A percentile compares a stretch with the other conserved stretches of the same genome.
phyloP scores from a whole-genome alignment of 1,140 invertebrate genomes.

The Cyphomyrmex costatus region DNA sequence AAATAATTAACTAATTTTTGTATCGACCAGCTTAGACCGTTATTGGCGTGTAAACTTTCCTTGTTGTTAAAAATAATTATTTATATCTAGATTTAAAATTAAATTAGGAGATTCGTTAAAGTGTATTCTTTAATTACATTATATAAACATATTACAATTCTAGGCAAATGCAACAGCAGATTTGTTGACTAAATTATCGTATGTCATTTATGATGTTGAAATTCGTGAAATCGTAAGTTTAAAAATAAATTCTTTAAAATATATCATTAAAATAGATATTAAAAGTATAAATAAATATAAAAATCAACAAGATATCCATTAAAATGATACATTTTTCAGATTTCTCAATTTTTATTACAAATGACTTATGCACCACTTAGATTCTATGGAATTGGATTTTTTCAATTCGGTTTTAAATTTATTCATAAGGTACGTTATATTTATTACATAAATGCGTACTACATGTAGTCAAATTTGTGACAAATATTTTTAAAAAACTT shows the following conservation, averaged over 20 bases:
- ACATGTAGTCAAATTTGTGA: neutral
- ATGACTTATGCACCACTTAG: neutral
- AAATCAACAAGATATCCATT: neutral
- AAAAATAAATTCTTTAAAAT: neutral
- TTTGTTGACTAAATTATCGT: neutral
- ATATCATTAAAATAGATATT: neutral
- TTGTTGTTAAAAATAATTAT: too few species aligned
- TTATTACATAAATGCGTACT: neutral
- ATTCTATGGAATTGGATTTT: constrained; percentile 33
- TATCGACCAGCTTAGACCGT: too few species aligned
- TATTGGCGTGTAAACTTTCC: too few species aligned
- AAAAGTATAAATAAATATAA: neutral
- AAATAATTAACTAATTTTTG: too few species aligned
- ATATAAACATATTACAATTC: neutral
- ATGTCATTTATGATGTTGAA: neutral
- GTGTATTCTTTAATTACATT: neutral
- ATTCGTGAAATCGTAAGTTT: constrained; percentile 29
- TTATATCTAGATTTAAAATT: neutral
- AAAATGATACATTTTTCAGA: neutral
- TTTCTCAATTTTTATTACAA: constrained; percentile 14
- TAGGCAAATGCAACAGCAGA: neutral
- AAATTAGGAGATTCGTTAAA: neutral
- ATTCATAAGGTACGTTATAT: neutral
- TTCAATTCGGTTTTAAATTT: constrained; percentile 39
- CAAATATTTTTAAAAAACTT: neutral